These are phyloP conservation scores for Semicossyphus pulcher DNA, from an alignment of 2,113 vertebrate species.

Conservation along the genomic window DNA sequence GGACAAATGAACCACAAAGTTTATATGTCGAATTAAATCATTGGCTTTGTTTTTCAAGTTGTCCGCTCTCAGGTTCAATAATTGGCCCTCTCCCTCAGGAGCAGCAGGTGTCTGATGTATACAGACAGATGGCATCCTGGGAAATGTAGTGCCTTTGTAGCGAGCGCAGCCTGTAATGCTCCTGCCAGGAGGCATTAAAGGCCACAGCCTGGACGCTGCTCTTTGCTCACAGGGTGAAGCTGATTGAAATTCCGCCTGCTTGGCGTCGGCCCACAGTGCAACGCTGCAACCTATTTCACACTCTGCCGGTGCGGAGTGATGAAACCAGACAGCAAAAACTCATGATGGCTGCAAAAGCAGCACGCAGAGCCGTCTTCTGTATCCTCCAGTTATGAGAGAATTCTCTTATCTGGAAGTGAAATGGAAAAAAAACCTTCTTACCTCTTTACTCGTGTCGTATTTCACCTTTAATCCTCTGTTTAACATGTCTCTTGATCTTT, in stretches of 20 bases:
- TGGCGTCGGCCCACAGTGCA: constrained; percentile 9
- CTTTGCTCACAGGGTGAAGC: constrained; percentile 42
- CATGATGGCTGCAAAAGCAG: constrained; percentile 21
- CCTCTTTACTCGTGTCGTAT: not conserved
- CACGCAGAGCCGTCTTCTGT: not conserved
- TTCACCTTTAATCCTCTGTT: not conserved
- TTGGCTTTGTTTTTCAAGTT: constrained; percentile 18
- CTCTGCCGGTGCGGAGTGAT: constrained; percentile 31
- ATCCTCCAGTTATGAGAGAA: not conserved
- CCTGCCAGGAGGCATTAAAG: constrained; percentile 41
- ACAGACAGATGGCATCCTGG: constrained; percentile 53
- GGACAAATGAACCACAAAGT: not conserved
- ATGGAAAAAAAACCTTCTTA: not conserved
- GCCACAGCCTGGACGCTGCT: constrained; percentile 25
- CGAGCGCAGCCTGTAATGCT: not conserved
- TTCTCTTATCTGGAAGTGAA: not conserved
- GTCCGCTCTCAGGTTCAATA: not conserved
- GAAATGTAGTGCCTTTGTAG: constrained; percentile 36
- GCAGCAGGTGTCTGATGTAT: constrained; percentile 21
- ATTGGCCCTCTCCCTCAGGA: not conserved
- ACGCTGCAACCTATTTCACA: constrained; percentile 55
- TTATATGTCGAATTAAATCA: not conserved
- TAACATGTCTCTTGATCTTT: not conserved
- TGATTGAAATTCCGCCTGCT: constrained; percentile 55
- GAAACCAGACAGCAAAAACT: constrained; percentile 25